phyloP scores from a whole-genome alignment of 2,888 invertebrate genomes.

The Onthophagus sagittarius region DNA sequence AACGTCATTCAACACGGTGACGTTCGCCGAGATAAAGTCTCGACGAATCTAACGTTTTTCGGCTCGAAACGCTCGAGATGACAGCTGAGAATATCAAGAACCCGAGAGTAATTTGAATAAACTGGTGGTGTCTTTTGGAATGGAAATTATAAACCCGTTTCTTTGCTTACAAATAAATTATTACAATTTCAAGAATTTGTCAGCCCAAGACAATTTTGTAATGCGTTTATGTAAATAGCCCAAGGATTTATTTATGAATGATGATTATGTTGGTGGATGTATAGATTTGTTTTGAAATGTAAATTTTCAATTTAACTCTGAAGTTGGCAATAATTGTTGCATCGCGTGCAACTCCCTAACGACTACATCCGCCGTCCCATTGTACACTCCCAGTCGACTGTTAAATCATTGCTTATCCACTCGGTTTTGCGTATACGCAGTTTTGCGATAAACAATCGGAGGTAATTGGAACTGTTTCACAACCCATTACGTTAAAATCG shows the following conservation, averaged over 20 bases:
- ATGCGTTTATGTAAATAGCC: too few species aligned
- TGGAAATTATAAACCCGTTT: too few species aligned
- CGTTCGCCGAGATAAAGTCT: slow-evolving; percentile 5
- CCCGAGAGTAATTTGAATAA: neutral
- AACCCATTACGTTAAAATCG: neutral
- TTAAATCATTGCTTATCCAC: slow-evolving; percentile 12
- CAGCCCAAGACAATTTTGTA: too few species aligned
- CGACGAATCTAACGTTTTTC: slow-evolving; percentile 14
- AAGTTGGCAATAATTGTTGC: slow-evolving; percentile 1
- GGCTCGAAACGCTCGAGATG: neutral
- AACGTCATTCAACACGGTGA: slow-evolving; percentile 6
- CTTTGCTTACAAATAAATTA: too few species aligned
- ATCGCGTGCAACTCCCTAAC: neutral
- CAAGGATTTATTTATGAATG: too few species aligned
- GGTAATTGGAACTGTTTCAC: neutral
- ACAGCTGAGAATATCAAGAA: neutral
- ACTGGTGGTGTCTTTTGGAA: neutral
- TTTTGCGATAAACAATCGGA: slow-evolving; percentile 9
- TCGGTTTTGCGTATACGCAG: neutral
- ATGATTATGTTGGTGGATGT: too few species aligned
- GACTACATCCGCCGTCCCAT: slow-evolving; percentile 5
- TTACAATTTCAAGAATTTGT: too few species aligned
- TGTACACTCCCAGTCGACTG: slow-evolving; percentile 18
- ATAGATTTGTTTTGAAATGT: neutral
- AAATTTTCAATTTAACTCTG: neutral